Evolutionary conservation across 2,113 vertebrate species (phyloP).

Genomic region (Eupsittula cactorum): DNA sequence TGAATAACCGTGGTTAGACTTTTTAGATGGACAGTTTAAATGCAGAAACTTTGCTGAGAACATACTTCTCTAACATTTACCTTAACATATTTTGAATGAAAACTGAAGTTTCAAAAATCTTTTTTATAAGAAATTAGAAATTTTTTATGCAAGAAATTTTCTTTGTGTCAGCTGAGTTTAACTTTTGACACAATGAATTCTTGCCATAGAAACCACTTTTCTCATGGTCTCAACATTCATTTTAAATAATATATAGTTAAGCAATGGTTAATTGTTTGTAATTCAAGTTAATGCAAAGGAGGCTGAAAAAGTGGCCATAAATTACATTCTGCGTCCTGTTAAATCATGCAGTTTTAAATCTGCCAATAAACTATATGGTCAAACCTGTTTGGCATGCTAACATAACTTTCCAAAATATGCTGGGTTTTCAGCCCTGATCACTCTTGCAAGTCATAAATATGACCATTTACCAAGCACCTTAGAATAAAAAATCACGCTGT

Average conservation of each 20-base stretch:
- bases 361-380: neutral
- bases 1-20: neutral
- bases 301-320: neutral
- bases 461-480: neutral
- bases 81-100: neutral
- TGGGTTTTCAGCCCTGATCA: neutral
- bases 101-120: neutral
- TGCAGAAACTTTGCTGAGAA: neutral
- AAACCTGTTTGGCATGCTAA: neutral
- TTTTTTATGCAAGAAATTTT: neutral
- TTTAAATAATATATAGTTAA: neutral
- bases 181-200: neutral
- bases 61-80: neutral
- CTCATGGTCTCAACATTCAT: neutral
- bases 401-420: neutral
- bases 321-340: neutral
- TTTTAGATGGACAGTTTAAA: neutral
- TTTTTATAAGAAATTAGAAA: neutral
- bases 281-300: neutral
- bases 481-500: neutral
- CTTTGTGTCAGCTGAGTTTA: neutral
- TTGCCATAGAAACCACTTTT: neutral
- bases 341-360: neutral
- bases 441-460: neutral
- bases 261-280: neutral